phyloP scores from a whole-genome alignment of 2,888 invertebrate genomes.

The Microctonus aethiopoides region DNA sequence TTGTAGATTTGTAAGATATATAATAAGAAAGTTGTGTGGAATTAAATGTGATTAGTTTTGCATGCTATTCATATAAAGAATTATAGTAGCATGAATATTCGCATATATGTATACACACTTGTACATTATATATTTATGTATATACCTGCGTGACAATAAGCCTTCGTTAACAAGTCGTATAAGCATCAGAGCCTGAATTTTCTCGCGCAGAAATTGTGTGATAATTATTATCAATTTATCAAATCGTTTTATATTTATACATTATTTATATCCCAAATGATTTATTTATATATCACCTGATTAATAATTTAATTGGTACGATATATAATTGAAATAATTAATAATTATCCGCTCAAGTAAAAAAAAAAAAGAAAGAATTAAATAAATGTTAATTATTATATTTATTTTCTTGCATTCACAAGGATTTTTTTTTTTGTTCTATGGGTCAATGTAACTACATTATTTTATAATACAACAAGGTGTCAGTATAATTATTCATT shows the following conservation, averaged over 20 bases:
- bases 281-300: background rate
- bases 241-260: background rate
- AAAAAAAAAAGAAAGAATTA: too few species aligned
- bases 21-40: background rate
- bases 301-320: too few species aligned
- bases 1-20: background rate
- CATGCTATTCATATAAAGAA: background rate
- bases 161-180: slow-evolving; percentile 30
- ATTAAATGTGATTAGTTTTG: background rate
- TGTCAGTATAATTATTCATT: too few species aligned
- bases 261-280: background rate
- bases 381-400: too few species aligned
- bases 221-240: slow-evolving; percentile 22
- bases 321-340: too few species aligned
- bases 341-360: too few species aligned
- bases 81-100: background rate
- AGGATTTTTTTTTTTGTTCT: too few species aligned
- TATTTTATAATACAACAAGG: too few species aligned
- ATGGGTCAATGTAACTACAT: too few species aligned
- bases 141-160: slow-evolving; percentile 23
- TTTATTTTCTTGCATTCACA: too few species aligned
- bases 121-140: background rate
- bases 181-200: background rate
- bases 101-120: background rate
- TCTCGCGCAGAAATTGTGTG: slow-evolving; percentile 6